Evolutionary conservation across 2,888 invertebrate genomes (phyloP).

Genomic region (Rhodophaea formosa): DNA sequence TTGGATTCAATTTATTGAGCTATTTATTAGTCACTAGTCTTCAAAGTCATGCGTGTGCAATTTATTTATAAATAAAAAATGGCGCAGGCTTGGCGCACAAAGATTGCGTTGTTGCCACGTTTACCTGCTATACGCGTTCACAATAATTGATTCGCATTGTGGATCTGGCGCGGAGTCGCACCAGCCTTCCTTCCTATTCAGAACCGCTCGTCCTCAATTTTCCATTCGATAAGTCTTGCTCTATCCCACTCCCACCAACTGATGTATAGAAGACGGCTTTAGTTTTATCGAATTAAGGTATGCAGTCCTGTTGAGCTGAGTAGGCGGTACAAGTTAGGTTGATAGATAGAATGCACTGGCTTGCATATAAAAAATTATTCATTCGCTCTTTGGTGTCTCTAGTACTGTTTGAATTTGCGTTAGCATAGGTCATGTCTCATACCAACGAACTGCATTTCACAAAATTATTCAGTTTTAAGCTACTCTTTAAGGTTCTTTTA

Average conservation of each 20-base stretch:
- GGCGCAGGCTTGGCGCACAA: slow-evolving; percentile 4
- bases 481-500: too few species aligned
- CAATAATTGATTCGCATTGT: slow-evolving; percentile 46
- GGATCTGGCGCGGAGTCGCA: slow-evolving; percentile 38
- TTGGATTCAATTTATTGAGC: too few species aligned
- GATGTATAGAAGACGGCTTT: slow-evolving; percentile 15
- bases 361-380: slow-evolving; percentile 6
- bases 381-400: neutral
- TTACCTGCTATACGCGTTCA: slow-evolving; percentile 43
- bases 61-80: slow-evolving; percentile 12
- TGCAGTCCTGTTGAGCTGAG: slow-evolving; percentile 8
- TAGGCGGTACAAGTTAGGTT: neutral
- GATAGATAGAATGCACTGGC: neutral
- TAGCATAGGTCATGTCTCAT: too few species aligned
- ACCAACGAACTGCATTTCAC: too few species aligned
- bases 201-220: slow-evolving; percentile 34
- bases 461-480: too few species aligned
- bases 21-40: neutral
- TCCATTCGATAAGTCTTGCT: slow-evolving; percentile 37
- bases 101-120: slow-evolving; percentile 46
- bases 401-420: neutral
- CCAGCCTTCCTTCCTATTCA: slow-evolving; percentile 23
- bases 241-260: slow-evolving; percentile 37
- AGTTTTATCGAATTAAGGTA: slow-evolving; percentile 18
- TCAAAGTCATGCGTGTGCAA: neutral